Base-by-base conservation (phyloP, 2,888 invertebrate genomes). In the Bombylius major region DNA sequence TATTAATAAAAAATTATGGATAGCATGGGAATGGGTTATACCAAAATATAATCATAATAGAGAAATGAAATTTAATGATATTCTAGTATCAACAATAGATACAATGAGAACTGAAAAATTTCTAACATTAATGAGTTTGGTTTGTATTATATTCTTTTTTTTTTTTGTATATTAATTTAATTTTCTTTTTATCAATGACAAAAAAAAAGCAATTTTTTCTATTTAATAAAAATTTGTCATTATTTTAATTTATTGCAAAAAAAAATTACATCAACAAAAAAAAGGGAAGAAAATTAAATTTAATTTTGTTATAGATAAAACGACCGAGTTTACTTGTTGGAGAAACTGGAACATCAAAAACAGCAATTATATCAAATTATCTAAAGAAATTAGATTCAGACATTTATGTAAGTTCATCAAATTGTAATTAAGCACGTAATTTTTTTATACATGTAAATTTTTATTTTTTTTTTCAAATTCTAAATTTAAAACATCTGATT, bases 271-370 rank as follows among this genome's bases (percentile, higher is more conserved):
- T 2, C 1, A 23, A 23, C 23, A 23, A 23, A 23, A 23, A 23
- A 23, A 23, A 23, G 3, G 23, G 23, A 23, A 23, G 23, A 23
- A 23, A 23, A 23, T 23, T 23, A 23, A 23, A 23, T 23, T 23
- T 23, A 23, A 23, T 23, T 23, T 23, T 23, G 8, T 36, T 36
- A 36, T 36, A 83, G 79, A 82, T 84, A 39, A 83, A 84, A 69
- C 78, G 86, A 50, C 93, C 95, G 0, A 84, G 91, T 0, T 76
- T 94, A 5, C 76, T 95, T 5, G 86, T 94, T 0, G 95, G 95
- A 1, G 93, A 94, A 65, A 90, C 92, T 0, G 94, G 94, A 8
- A 92, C 93, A 3, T 92, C 93, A 0, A 95, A 95, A 76, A 91
- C 93, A 0, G 92, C 94, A 0, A 89, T 92, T 51, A 86, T 91